Evolutionary conservation across 2,113 vertebrate species (phyloP).

Genomic region (Tonatia bakeri): DNA sequence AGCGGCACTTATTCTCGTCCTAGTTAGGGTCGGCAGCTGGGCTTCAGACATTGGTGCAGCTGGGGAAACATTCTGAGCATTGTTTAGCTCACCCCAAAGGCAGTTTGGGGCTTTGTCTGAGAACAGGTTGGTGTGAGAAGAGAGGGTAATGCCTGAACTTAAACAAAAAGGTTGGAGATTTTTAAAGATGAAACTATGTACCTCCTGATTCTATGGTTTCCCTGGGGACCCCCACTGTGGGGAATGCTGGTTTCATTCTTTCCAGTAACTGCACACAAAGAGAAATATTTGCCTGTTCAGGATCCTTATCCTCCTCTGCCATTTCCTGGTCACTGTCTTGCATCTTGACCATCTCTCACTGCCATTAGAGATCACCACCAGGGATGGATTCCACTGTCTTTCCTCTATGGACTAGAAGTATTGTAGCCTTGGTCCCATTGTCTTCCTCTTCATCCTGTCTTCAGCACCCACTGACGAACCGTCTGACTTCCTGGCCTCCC

Average conservation of each 20-base stretch:
- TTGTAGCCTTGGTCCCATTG: neutral
- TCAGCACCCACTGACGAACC: fast-evolving
- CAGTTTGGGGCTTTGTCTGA: neutral
- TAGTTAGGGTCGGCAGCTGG: neutral
- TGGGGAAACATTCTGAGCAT: neutral
- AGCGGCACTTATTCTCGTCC: neutral
- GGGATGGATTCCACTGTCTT: fast-evolving
- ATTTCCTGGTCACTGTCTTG: neutral
- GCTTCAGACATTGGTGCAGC: neutral
- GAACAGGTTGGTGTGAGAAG: neutral
- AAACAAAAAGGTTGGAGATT: neutral
- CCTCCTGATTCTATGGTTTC: neutral
- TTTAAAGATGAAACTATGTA: neutral
- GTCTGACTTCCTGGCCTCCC: neutral
- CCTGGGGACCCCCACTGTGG: neutral
- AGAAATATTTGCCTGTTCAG: fast-evolving
- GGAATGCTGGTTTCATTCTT: neutral
- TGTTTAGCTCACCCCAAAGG: neutral
- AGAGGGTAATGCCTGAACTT: neutral
- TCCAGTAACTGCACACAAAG: neutral
- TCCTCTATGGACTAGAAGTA: neutral
- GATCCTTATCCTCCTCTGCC: fast-evolving
- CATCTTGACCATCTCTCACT: fast-evolving
- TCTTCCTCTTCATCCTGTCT: fast-evolving
- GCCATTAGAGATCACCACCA: fast-evolving